Base-by-base conservation (phyloP, 2,888 invertebrate genomes). In the Clanis bilineata region DNA sequence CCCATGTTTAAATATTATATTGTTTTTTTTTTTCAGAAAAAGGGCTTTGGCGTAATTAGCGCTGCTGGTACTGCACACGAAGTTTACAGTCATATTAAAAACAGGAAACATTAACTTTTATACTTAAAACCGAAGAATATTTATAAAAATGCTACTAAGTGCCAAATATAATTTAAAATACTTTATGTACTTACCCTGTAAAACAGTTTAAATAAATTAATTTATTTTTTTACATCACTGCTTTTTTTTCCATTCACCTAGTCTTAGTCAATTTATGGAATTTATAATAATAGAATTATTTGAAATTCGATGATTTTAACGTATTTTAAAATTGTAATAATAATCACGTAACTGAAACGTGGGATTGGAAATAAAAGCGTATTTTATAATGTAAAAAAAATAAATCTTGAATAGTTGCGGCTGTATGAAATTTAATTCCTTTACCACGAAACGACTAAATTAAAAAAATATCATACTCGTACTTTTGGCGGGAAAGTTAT, bases 11-110 rank as follows among this genome's bases (percentile, higher is more conserved):
- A 5, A 28, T 28, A 28, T 4, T 23, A 18, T 28, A 38, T 22
- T 12, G 7, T 36, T 38, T 54, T 62, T 10, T 51, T 44, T 59
- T 69, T 70, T 39, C 65, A 73, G 72, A 70, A 71, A 70, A 61
- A 65, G 25, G 71, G 70, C 0, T 57, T 70, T 9, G 65, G 71
- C n/a, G 66, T 64, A 3, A 58, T 67, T 5, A 61, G 71, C 5
- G 68, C 65, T n/a, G 65, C 64, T 5, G 69, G 68, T 10, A 68
- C 71, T 6, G 71, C 66, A 0, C 71, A 72, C 41, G 73, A 73
- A 28, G 60, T 69, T 4, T 72, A 72, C 68, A 61, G 72, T 56
- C 65, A 69, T 44, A 18, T 66, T 6, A 68, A 67, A 56, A 67
- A 69, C 28, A 65, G 65, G 39, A 64, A 57, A 38, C 36, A 47